Base-by-base conservation (phyloP, 2,888 invertebrate genomes). In the Drosophila mercatorum region DNA sequence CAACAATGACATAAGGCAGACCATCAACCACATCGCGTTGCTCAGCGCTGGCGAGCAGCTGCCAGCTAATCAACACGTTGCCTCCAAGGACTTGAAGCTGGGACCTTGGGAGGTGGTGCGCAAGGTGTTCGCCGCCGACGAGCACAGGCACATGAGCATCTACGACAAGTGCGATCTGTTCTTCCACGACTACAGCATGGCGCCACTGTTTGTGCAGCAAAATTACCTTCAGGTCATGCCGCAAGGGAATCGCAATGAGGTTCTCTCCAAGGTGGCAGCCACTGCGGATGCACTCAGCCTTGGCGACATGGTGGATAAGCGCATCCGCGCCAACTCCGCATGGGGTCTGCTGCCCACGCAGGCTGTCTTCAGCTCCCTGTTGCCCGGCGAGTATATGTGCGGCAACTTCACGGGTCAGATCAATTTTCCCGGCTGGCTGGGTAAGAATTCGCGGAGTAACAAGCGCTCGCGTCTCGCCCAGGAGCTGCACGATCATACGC, bases 181-280 rank as follows among this genome's bases (percentile, higher is more conserved):
- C 94, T 99, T 99, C 93, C 96, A 97, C 90, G 99, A 99, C 94
- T 99, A 99, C 93, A 97, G 96, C 88, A 94, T 99, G 75, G 96
- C 96, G n/a, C 98, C 99, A 2, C 94, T 99, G 14, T 99, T 99
- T 93, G 98, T 99, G 0, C 98, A 99, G 89, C 99, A 99, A 92
- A 99, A 99, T 93, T 99, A 99, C 93, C 93, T 97, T 22, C 94
- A 94, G 77, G 97, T 97, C 1, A 92, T 93, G n/a, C 98, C 98
- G 0, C 94, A 95, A 68, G 95, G 95, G 68, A 95, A 96, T 55
- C 92, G 91, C 59, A 79, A 85, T 0, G 94, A 96, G 83, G 93
- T 95, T 34, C 91, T 98, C 80, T 93, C 95, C 36, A 94, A 96
- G 76, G 93, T 98, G 43, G 95, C 97, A n/a, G 92, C 94, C 68